phyloP scores from a whole-genome alignment of 2,797 vertebrate species.

The Sciurus carolinensis region DNA sequence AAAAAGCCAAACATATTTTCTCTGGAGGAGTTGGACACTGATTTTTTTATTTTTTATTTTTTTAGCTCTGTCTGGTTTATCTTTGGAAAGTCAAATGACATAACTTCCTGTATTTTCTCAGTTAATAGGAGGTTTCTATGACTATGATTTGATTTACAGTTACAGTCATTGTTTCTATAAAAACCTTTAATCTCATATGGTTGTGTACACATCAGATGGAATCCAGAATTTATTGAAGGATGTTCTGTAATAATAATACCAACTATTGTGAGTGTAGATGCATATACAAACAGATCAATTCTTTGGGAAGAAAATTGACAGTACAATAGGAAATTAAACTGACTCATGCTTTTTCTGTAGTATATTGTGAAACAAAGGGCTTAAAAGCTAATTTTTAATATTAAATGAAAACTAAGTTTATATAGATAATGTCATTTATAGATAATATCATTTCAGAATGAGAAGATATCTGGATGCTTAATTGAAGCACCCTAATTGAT shows the following conservation, averaged over 20 bases:
- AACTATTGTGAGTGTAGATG: neutral
- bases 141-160: neutral
- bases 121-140: neutral
- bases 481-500: neutral
- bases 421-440: neutral
- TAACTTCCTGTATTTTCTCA: neutral
- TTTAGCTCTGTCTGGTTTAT: neutral
- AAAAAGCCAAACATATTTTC: neutral
- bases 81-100: neutral
- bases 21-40: neutral
- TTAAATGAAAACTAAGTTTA: neutral
- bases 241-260: neutral
- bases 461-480: neutral
- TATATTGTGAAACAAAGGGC: neutral
- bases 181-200: neutral
- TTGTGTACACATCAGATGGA: neutral
- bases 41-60: neutral
- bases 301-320: conserved; percentile 5
- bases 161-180: neutral
- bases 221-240: neutral
- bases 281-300: neutral
- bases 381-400: neutral
- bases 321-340: neutral
- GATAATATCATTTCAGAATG: neutral
- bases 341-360: neutral